Evolutionary conservation across 2,113 vertebrate genomes (phyloP).

Genomic region (Lichenostomus cassidix): DNA sequence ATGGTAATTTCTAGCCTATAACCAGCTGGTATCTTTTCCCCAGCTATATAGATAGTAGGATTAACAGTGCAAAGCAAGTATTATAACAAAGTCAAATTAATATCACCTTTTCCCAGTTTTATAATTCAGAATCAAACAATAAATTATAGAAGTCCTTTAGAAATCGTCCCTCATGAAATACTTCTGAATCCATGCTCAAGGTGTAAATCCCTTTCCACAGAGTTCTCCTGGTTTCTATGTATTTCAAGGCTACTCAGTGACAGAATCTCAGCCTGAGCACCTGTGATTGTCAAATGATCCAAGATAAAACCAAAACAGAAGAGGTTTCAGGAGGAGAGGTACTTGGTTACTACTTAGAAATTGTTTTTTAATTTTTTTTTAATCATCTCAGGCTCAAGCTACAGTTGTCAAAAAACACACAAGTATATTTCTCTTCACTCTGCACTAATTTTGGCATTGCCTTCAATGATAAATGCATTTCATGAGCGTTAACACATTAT

Average conservation of each 20-base stretch:
- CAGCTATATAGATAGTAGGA: constrained; percentile 56
- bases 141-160: constrained; percentile 61
- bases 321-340: neutral
- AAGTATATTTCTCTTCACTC: neutral
- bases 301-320: neutral
- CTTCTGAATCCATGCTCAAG: neutral
- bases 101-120: constrained; percentile 63
- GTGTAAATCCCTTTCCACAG: neutral
- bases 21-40: constrained; percentile 66
- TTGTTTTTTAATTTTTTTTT: neutral
- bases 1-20: constrained; percentile 64
- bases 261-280: neutral
- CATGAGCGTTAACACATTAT: neutral
- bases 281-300: neutral
- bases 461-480: constrained; percentile 26
- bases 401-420: neutral
- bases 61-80: constrained; percentile 64
- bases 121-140: constrained; percentile 66
- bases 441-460: constrained; percentile 17
- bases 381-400: neutral
- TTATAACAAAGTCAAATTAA: constrained; percentile 68
- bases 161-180: neutral
- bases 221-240: neutral
- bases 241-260: neutral
- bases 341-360: neutral